These are phyloP conservation scores for Glomeris maerens DNA, from an alignment of 1,140 invertebrate species.

Conservation along the genomic window DNA sequence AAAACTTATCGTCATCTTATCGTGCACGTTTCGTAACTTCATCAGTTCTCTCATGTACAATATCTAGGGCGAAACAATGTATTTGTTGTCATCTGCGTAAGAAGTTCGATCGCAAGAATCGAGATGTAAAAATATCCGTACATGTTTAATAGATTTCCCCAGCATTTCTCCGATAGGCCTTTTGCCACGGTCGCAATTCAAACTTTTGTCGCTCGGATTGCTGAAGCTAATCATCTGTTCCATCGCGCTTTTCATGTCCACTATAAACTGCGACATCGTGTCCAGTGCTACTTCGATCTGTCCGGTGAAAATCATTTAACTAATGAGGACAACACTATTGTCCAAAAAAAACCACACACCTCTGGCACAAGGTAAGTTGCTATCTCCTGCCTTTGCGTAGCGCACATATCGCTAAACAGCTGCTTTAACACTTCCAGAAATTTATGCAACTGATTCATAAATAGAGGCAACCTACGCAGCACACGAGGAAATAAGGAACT, in stretches of 20 bases:
- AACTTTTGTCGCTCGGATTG: conserved; percentile 24
- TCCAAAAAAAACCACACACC: conserved; percentile 18
- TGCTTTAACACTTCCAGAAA: conserved; percentile 42
- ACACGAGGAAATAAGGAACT: background rate
- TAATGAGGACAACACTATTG: background rate
- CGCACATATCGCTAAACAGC: conserved; percentile 40
- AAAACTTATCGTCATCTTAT: conserved; percentile 36
- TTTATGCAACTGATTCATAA: conserved; percentile 42
- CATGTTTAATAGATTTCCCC: conserved; percentile 36
- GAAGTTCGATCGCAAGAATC: background rate
- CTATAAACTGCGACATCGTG: conserved; percentile 34
- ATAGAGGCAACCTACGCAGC: conserved; percentile 37
- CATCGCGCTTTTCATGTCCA: conserved; percentile 37
- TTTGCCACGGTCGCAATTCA: conserved; percentile 14
- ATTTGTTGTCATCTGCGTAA: background rate
- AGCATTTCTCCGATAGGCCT: conserved; percentile 30
- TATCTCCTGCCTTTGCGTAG: conserved; percentile 41
- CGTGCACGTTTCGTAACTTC: conserved; percentile 38
- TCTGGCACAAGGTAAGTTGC: conserved; percentile 48
- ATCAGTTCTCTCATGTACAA: conserved; percentile 36
- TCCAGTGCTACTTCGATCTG: conserved; percentile 40
- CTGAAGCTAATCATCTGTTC: conserved; percentile 37
- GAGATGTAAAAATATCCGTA: conserved; percentile 20
- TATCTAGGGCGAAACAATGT: conserved; percentile 20
- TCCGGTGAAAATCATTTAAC: conserved; percentile 7